These are phyloP conservation scores for Trichechus manatus DNA, from an alignment of 2,113 vertebrate species.

Conservation along the genomic window DNA sequence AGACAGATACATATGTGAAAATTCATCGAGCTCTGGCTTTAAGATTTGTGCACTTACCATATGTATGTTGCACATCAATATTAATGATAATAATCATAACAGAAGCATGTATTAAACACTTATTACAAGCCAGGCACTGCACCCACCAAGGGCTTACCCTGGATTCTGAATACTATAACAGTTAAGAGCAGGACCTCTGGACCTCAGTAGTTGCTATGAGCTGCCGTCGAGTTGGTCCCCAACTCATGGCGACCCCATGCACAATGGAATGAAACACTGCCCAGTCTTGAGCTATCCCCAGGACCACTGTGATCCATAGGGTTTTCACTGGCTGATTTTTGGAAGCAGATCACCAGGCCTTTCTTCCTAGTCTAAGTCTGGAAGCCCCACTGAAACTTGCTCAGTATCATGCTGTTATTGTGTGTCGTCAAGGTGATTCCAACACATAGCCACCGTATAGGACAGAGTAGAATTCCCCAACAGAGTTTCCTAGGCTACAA, in stretches of 20 bases:
- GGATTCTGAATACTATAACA: not conserved
- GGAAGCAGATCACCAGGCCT: not conserved
- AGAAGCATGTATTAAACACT: accelerated
- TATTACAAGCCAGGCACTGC: not conserved
- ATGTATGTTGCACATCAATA: not conserved
- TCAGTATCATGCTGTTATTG: not conserved
- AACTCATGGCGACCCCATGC: not conserved
- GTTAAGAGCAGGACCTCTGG: not conserved
- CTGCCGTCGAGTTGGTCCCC: not conserved
- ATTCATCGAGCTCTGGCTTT: not conserved
- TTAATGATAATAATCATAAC: not conserved
- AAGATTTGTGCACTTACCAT: not conserved
- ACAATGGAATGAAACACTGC: not conserved
- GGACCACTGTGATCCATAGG: not conserved
- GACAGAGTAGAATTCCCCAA: not conserved
- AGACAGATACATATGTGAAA: not conserved
- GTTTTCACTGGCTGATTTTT: not conserved
- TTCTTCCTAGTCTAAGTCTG: not conserved
- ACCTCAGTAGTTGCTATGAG: not conserved
- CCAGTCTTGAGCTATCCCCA: not conserved
- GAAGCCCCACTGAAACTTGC: not conserved
- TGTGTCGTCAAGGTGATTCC: not conserved
- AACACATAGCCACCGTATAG: not conserved
- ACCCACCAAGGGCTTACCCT: not conserved
- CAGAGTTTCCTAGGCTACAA: not conserved